Percentiles rank a stretch among this genome's conserved stretches.
Conservation (phyloP, 2,888 invertebrate species). For the Phortica magna region DNA sequence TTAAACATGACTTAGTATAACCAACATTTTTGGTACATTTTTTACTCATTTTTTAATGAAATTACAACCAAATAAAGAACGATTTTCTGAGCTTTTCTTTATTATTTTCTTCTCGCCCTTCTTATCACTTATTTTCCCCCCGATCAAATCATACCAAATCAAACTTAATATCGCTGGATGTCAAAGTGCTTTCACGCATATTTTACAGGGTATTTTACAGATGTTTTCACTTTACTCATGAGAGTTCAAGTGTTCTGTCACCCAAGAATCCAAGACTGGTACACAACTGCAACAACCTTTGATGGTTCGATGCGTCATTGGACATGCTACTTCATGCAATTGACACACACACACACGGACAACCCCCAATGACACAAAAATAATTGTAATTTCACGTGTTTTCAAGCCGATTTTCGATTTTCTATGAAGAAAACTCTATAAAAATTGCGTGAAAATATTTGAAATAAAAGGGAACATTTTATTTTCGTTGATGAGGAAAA, state of each 20-base stretch:
- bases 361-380: slow-evolving; percentile 23
- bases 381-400: slow-evolving; percentile 35
- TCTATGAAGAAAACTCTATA: not conserved
- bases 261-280: not conserved
- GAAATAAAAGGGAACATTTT: not conserved
- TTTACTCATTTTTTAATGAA: too few relatives aligned
- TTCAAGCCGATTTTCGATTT: slow-evolving; percentile 30
- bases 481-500: not conserved
- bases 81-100: too few relatives aligned
- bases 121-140: not conserved
- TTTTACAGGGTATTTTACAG: slow-evolving; percentile 63
- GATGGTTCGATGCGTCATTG: slow-evolving; percentile 13
- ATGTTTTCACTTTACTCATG: slow-evolving; percentile 62
- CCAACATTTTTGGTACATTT: too few relatives aligned
- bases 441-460: slow-evolving; percentile 31
- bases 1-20: too few relatives aligned
- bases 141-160: not conserved
- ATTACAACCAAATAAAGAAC: too few relatives aligned
- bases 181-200: slow-evolving; percentile 59
- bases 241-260: slow-evolving; percentile 27
- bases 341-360: not conserved
- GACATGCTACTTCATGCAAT: slow-evolving; percentile 6
- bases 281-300: not conserved
- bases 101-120: not conserved
- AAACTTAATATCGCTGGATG: slow-evolving; percentile 25